Base-by-base conservation (phyloP, 2,888 invertebrate genomes). In the Aphodius sticticus region DNA sequence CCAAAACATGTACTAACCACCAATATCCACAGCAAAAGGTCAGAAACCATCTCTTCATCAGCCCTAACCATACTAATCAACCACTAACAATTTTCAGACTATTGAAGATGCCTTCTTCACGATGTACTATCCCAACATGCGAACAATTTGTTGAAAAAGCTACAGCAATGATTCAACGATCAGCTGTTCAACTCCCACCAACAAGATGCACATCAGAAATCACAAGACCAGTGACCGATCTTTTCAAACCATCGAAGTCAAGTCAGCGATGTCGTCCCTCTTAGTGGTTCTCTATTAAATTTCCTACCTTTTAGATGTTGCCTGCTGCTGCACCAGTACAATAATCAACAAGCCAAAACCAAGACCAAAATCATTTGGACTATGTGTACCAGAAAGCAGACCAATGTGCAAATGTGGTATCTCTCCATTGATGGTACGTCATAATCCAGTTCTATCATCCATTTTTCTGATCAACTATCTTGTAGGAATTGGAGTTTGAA, bases 401-500 rank as follows among this genome's bases (percentile, higher is more conserved):
- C 7, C 53, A 53, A 53, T 53, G 53, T 53, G 53, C 53, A 53
- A 12, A 53, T 53, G 53, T 53, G 53, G 53, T 5, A 53, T 53
- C 53, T 2, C 9, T 12, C 53, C 53, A 53, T 53, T 53, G 4
- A 53, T 53, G 53, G 53, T 53, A 53, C 53, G 53, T 53, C 1
- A 53, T 9, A 7, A 53, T 53, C 53, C 1, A 26, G 26, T 26
- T 26, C 53, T 0, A 53, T 53, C 53, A 53, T 53, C 53, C 1
- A 26, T 26, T 26, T 16, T 16, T 72, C 7, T 72, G 36, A 72
- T 26, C 14, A 72, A 15, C 14, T 72, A 15, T 14, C 5, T 76
- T 77, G 6, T 9, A 81, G 80, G 79, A 79, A 53, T 53, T 80
- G n/a, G 80, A 81, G 69, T 69, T 80, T 74, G 79, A 80, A 77